Base-by-base conservation (phyloP, 2,797 vertebrate species). In the Channallabes apus region DNA sequence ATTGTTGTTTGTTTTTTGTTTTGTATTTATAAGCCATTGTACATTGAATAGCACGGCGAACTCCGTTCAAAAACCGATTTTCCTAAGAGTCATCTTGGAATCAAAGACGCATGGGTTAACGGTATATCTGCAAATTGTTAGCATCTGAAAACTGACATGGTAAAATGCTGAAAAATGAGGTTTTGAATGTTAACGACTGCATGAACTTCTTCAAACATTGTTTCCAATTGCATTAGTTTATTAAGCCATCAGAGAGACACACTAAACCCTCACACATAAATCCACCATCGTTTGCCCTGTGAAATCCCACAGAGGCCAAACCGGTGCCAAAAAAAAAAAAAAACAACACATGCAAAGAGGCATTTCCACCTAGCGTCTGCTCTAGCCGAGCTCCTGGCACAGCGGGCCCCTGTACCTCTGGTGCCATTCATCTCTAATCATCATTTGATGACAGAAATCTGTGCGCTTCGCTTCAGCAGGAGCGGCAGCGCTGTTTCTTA, bases 401-500 rank as follows among this genome's bases (percentile, higher is more conserved):
- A 83, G 82, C 72, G 22, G 82, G 85, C 85, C 95, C 95, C 95
- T 18, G 87, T 96, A 96, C 96, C 98, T 96, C 96, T 97, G 96
- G 96, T 96, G 97, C 97, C 94, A 96, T 96, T 96, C 96, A 95
- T 97, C 96, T 97, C 96, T 97, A 97, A 98, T 98, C 97, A 97
- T 97, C 96, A 97, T 97, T 98, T 98, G 97, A 98, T 97, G 97
- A 97, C 96, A 97, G 94, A 94, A 84, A 84, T 84, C 71, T 97
- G 95, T 94, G 95, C 95, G 96, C 95, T 95, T 95, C 94, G 94
- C 93, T 95, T 95, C 94, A 41, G 93, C 93, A 91, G 90, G 94
- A 96, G 93, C 93, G 95, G 90, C 94, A 96, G 96, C 95, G 93
- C 95, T 96, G 98, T 99, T 98, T 95, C 98, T 98, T 97, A 99